A percentile compares a stretch with the other conserved stretches of the same genome.
Evolutionary conservation across 1,140 invertebrate genomes (phyloP).

Genomic region (Dreissena polymorpha): DNA sequence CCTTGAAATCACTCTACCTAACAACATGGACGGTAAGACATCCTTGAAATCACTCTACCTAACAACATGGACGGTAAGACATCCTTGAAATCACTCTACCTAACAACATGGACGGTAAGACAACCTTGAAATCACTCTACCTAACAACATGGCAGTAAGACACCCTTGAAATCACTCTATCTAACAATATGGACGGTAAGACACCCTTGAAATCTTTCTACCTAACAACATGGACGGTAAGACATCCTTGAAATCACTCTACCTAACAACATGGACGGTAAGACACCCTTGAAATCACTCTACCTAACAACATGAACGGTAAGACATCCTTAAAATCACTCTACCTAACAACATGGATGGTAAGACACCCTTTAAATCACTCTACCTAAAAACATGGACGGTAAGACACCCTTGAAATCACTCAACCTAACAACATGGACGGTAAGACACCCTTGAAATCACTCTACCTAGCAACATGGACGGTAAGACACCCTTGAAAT

Average conservation of each 20-base stretch:
- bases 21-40: slow-evolving; percentile 72
- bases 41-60: slow-evolving; percentile 72
- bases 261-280: slow-evolving; percentile 72
- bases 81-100: slow-evolving; percentile 73
- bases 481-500: slow-evolving; percentile 73
- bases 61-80: slow-evolving; percentile 72
- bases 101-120: slow-evolving; percentile 72
- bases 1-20: slow-evolving; percentile 72
- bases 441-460: slow-evolving; percentile 73
- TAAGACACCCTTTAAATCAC: slow-evolving; percentile 71
- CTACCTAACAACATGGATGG: slow-evolving; percentile 73
- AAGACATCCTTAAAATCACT: slow-evolving; percentile 70
- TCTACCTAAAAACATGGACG: slow-evolving; percentile 73
- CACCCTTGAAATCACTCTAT: slow-evolving; percentile 70
- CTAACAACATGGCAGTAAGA: slow-evolving; percentile 73
- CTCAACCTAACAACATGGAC: slow-evolving; percentile 71
- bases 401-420: slow-evolving; percentile 72
- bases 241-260: slow-evolving; percentile 72
- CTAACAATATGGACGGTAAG: slow-evolving; percentile 73
- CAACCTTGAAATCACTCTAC: slow-evolving; percentile 71
- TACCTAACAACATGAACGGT: slow-evolving; percentile 74
- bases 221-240: slow-evolving; percentile 73
- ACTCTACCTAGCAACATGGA: slow-evolving; percentile 72
- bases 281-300: slow-evolving; percentile 70
- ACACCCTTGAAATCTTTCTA: slow-evolving; percentile 70